A percentile compares a stretch with the other conserved stretches of the same genome.
These are phyloP conservation scores for Fistularia tabacaria DNA, from an alignment of 2,797 vertebrate genomes.

Conservation along the genomic window DNA sequence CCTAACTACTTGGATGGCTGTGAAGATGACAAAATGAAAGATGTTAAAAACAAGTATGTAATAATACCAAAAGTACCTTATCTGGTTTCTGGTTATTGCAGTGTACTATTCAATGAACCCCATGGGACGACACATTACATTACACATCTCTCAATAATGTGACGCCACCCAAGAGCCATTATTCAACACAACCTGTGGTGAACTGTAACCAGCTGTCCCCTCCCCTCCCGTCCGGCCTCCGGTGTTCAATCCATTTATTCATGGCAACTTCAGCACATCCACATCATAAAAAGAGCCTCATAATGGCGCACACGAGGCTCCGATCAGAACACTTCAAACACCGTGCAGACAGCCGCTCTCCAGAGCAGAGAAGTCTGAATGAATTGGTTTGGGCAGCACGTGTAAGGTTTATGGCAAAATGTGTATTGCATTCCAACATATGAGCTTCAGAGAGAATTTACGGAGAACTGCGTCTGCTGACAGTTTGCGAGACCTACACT, in stretches of 20 bases:
- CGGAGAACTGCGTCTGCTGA: slow-evolving; percentile 9
- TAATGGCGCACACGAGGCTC: slow-evolving; percentile 17
- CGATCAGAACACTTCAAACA: slow-evolving; percentile 22
- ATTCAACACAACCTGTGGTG: slow-evolving; percentile 45
- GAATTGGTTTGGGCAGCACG: slow-evolving; percentile 29
- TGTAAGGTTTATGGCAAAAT: slow-evolving; percentile 27
- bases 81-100: slow-evolving; percentile 35
- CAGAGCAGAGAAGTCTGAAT: slow-evolving; percentile 9
- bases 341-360: slow-evolving; percentile 11
- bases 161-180: slow-evolving; percentile 51
- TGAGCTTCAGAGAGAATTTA: slow-evolving; percentile 15
- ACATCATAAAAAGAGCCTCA: slow-evolving; percentile 29
- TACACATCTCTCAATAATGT: slow-evolving; percentile 50
- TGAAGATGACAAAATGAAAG: slow-evolving; percentile 3
- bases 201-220: slow-evolving; percentile 38
- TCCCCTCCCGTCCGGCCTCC: background rate
- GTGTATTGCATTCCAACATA: slow-evolving; percentile 18
- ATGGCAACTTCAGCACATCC: slow-evolving; percentile 33
- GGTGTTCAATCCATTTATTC: slow-evolving; percentile 37
- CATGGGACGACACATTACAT: slow-evolving; percentile 46
- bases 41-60: slow-evolving; percentile 15
- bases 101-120: slow-evolving; percentile 23
- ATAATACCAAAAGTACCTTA: slow-evolving; percentile 43
- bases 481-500: slow-evolving; percentile 25
- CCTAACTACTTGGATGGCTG: background rate